Evolutionary conservation across 1,140 invertebrate genomes (phyloP).

Genomic region (Penaeus vannamei): DNA sequence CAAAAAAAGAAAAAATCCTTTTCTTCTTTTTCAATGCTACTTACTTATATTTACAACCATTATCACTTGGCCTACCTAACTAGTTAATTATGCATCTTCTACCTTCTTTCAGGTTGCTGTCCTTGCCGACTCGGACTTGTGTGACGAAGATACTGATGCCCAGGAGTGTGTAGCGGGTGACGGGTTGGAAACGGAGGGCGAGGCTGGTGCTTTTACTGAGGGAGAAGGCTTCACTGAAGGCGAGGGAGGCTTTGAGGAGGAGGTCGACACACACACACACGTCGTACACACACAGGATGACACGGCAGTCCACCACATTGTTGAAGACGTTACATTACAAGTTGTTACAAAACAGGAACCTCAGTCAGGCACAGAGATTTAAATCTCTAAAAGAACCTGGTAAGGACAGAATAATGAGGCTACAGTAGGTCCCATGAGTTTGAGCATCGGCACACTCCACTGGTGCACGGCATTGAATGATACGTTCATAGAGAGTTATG

Average conservation of each 20-base stretch:
- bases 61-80: too few species aligned
- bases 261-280: conserved; percentile 45
- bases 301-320: conserved; percentile 66
- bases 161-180: conserved; percentile 49
- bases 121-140: conserved; percentile 64
- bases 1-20: neutral
- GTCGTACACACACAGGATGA: conserved; percentile 38
- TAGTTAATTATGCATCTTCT: neutral
- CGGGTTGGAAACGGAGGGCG: conserved; percentile 66
- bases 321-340: conserved; percentile 60
- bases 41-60: neutral
- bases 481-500: conserved; percentile 13
- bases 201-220: conserved; percentile 54
- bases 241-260: conserved; percentile 62
- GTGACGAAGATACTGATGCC: conserved; percentile 66
- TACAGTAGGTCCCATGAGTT: neutral
- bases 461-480: neutral
- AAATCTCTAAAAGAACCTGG: neutral
- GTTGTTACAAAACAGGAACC: conserved; percentile 59
- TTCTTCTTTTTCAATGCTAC: neutral
- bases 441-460: neutral
- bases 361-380: conserved; percentile 48
- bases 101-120: conserved; percentile 58
- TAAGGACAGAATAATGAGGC: neutral
- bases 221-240: conserved; percentile 58